phyloP scores from a whole-genome alignment of 2,113 vertebrate species.

The Thinocorus orbignyianus region DNA sequence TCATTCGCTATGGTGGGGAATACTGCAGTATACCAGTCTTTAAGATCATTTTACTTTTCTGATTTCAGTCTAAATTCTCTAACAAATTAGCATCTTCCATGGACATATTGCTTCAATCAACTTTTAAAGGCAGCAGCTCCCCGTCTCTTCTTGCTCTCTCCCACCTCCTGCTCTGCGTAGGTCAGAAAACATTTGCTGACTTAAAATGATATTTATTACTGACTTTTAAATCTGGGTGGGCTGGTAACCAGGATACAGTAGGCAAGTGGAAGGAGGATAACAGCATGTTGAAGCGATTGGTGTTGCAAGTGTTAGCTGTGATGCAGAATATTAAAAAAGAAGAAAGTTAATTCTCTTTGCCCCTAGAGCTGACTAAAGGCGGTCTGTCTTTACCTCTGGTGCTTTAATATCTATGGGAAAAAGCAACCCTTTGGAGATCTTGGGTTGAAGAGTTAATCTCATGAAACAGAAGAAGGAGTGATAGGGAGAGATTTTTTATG shows the following conservation, averaged over 20 bases:
- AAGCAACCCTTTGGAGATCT: background rate
- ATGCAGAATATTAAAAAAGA: background rate
- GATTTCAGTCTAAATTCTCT: background rate
- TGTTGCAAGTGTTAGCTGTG: background rate
- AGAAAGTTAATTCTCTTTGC: background rate
- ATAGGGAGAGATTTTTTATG: no score
- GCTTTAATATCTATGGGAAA: background rate
- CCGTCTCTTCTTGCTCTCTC: background rate
- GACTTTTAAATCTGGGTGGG: slow-evolving; percentile 26
- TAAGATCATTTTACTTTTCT: background rate
- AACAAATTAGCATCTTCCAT: background rate
- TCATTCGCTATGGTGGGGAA: background rate
- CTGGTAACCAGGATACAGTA: slow-evolving; percentile 37
- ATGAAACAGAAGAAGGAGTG: background rate
- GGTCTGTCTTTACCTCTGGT: background rate
- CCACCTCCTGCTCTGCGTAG: background rate
- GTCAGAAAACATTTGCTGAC: slow-evolving; percentile 10
- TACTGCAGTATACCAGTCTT: background rate
- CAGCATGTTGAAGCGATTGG: background rate
- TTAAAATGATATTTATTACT: slow-evolving; percentile 13
- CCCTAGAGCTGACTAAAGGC: background rate
- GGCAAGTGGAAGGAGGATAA: background rate
- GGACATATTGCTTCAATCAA: background rate
- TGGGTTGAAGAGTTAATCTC: background rate
- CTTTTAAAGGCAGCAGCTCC: background rate